Evolutionary conservation across 2,113 vertebrate species (phyloP).

Genomic region (Nicator chloris): DNA sequence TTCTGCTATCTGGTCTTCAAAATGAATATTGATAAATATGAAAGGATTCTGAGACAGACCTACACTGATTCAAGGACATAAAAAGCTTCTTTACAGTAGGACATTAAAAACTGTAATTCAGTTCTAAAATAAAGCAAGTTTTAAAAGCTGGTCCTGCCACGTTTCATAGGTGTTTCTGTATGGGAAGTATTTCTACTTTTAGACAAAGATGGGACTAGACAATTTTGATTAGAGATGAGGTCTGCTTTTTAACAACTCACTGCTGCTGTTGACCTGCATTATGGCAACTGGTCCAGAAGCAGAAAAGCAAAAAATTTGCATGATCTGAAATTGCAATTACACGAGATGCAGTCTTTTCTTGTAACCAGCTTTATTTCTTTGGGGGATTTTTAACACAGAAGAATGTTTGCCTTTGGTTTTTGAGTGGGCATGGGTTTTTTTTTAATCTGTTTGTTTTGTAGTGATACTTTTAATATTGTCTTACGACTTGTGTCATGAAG

Average conservation of each 20-base stretch:
- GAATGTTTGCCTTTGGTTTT: conserved; percentile 8
- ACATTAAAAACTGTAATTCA: neutral
- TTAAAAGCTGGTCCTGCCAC: neutral
- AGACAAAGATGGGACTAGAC: neutral
- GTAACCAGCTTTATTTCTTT: conserved; percentile 10
- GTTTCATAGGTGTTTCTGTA: neutral
- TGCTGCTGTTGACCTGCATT: neutral
- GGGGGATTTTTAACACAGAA: neutral
- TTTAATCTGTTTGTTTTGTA: neutral
- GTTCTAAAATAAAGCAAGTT: neutral
- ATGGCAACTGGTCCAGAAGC: neutral
- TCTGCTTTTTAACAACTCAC: neutral
- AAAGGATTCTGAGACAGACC: neutral
- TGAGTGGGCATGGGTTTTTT: neutral
- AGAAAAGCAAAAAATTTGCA: neutral
- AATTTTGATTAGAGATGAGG: neutral
- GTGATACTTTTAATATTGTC: conserved; percentile 16
- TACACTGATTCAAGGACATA: neutral
- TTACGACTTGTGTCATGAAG: neutral
- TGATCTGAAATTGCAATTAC: neutral
- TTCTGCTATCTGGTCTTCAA: neutral
- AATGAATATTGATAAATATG: neutral
- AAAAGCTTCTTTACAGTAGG: neutral
- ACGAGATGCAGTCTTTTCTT: neutral
- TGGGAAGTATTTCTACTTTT: neutral